phyloP scores from a whole-genome alignment of 2,797 vertebrate species.

The Synanceia verrucosa region DNA sequence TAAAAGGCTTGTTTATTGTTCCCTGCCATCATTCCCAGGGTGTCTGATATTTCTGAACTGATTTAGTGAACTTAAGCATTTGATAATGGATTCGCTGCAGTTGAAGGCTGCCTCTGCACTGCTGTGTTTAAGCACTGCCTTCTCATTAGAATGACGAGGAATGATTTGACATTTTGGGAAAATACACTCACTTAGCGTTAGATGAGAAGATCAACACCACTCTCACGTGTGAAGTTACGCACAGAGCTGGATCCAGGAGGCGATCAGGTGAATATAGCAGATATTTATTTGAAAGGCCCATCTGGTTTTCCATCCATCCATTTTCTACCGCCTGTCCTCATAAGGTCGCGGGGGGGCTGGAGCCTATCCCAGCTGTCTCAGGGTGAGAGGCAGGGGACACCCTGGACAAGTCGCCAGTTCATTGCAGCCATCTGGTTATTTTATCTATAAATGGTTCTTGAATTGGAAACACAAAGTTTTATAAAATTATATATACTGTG shows the following conservation, averaged over 20 bases:
- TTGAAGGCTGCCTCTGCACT: neutral
- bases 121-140: neutral
- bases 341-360: no score
- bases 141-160: neutral
- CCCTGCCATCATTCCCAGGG: neutral
- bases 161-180: conserved; percentile 11
- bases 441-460: neutral
- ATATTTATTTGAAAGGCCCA: no score
- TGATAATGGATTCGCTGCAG: no score
- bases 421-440: neutral
- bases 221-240: neutral
- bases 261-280: neutral
- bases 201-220: conserved; percentile 11
- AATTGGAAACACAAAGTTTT: neutral
- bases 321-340: no score
- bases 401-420: no score
- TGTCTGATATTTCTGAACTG: conserved; percentile 17
- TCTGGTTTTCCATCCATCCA: no score
- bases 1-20: neutral
- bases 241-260: conserved; percentile 6
- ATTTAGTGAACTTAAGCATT: no score
- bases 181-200: conserved; percentile 4
- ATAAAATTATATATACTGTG: neutral
- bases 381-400: no score
- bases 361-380: no score